A percentile compares a stretch with the other conserved stretches of the same genome.
Evolutionary conservation across 2,113 vertebrate species (phyloP).

Genomic region (Anguilla rostrata): DNA sequence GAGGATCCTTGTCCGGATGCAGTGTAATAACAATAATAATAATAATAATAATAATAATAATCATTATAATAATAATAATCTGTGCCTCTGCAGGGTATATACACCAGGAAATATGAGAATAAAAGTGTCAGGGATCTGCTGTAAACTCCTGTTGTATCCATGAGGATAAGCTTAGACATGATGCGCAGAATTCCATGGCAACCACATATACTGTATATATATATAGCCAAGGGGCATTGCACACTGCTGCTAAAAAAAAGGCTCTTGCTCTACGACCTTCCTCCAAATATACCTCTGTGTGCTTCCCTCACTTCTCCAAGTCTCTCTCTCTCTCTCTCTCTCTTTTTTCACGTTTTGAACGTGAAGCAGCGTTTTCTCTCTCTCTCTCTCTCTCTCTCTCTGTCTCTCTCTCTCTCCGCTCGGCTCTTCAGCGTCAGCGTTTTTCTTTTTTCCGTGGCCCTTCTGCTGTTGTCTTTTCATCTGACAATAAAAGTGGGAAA

Average conservation of each 20-base stretch:
- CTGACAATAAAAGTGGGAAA: background rate
- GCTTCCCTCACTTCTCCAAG: background rate
- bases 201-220: background rate
- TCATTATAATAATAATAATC: background rate
- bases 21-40: background rate
- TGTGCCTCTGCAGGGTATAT: background rate
- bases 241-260: background rate
- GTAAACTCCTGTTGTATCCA: background rate
- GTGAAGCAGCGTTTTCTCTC: background rate
- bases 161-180: background rate
- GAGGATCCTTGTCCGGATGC: no score
- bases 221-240: background rate
- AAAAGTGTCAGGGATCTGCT: background rate
- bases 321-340: background rate
- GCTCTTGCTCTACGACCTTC: background rate
- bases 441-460: background rate
- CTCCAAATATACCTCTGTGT: background rate
- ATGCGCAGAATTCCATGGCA: background rate
- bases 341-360: background rate
- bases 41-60: background rate
- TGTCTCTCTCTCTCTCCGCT: background rate
- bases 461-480: background rate
- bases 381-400: background rate
- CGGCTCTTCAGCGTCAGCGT: background rate
- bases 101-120: background rate